phyloP scores from a whole-genome alignment of 1,140 invertebrate genomes.

The Argopecten irradians region DNA sequence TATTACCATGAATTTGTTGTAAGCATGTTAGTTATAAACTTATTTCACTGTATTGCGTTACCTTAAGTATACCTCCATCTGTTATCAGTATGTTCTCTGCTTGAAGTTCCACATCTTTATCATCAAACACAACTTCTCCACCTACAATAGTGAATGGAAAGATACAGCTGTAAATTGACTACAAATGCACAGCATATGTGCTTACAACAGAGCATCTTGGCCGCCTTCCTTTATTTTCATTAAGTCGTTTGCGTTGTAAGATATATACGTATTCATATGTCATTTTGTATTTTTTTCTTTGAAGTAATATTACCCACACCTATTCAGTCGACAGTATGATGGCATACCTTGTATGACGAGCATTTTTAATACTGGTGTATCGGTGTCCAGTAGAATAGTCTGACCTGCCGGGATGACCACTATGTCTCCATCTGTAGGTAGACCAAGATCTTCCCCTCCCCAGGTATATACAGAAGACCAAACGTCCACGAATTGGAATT shows the following conservation, averaged over 20 bases:
- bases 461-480: no score
- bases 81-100: conserved; percentile 74
- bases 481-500: no score
- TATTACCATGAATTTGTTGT: no score
- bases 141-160: conserved; percentile 46
- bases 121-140: conserved; percentile 74
- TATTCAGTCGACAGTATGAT: no score
- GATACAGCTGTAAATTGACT: neutral
- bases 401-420: no score
- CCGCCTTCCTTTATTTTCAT: neutral
- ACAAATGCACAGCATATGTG: neutral
- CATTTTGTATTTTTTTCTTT: neutral
- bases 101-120: conserved; percentile 70
- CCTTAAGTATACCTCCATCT: conserved; percentile 72
- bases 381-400: no score
- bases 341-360: no score
- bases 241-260: neutral
- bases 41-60: conserved; percentile 35
- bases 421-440: no score
- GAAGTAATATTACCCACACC: no score
- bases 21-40: no score
- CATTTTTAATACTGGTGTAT: no score
- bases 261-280: neutral
- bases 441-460: no score
- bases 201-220: neutral